phyloP scores from a whole-genome alignment of 2,113 vertebrate genomes.

The Solenodon paradoxus region DNA sequence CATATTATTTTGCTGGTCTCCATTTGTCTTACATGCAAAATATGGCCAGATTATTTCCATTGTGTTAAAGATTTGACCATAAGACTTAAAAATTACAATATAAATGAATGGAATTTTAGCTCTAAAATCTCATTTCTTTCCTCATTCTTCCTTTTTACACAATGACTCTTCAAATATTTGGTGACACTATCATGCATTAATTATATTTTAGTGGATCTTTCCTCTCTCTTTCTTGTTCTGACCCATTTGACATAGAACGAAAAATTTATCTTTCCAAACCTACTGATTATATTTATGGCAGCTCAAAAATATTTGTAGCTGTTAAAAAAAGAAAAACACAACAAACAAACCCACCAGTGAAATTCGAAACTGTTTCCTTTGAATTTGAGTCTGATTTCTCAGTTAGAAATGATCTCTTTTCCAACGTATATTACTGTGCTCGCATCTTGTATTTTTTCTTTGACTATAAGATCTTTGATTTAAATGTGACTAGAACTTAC shows the following conservation, averaged over 20 bases:
- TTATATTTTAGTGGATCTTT: neutral
- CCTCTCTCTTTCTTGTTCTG: neutral
- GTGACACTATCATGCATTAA: neutral
- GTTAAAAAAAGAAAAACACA: neutral
- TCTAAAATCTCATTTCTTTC: neutral
- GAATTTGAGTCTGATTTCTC: neutral
- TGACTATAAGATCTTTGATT: neutral
- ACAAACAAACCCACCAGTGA: neutral
- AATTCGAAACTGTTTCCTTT: neutral
- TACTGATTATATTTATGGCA: neutral
- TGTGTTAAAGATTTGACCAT: neutral
- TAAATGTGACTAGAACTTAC: neutral
- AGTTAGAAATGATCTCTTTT: neutral
- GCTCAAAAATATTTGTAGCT: neutral
- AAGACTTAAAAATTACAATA: neutral
- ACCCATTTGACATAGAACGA: neutral
- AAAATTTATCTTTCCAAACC: slow-evolving; percentile 27
- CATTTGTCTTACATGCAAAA: slow-evolving; percentile 23
- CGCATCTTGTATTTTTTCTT: neutral
- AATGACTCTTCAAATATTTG: neutral
- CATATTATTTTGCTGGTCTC: neutral
- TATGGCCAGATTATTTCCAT: neutral
- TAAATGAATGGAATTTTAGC: slow-evolving; percentile 16
- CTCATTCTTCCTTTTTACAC: neutral
- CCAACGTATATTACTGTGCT: neutral